Percentiles rank a stretch among this genome's conserved stretches.
Conservation (phyloP, 2,797 vertebrate genomes). For the Phoxinus dragarum region DNA sequence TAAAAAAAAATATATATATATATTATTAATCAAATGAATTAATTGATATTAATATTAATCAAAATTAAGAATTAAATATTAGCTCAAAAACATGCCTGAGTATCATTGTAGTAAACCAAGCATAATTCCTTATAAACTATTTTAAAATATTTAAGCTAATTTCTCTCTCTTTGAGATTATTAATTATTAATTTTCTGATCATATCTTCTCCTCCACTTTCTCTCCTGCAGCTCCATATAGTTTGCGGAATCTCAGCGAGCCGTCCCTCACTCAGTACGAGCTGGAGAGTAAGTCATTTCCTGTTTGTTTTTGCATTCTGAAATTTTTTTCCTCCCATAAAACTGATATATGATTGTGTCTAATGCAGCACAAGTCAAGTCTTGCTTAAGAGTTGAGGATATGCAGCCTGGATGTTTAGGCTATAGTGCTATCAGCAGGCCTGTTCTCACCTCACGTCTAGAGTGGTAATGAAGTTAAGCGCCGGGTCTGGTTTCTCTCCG, state of each 20-base stretch:
- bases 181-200: not conserved
- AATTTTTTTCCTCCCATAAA: not conserved
- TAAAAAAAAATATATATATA: not conserved
- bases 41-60: not conserved
- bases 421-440: not conserved
- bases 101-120: not conserved
- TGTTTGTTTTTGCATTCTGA: conserved; percentile 3
- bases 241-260: conserved; percentile 83
- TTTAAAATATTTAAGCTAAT: not conserved
- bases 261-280: conserved; percentile 83
- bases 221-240: conserved; percentile 76
- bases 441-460: conserved; percentile 15
- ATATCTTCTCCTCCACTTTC: conserved; percentile 13
- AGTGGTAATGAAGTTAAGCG: conserved; percentile 14
- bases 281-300: conserved; percentile 74
- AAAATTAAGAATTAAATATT: not conserved
- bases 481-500: conserved; percentile 17
- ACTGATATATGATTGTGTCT: not conserved
- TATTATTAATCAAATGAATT: not conserved
- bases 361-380: not conserved
- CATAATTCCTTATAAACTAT: not conserved
- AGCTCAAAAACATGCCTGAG: not conserved
- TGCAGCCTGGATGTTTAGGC: conserved; percentile 27
- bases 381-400: not conserved
- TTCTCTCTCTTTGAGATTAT: not conserved